These are phyloP conservation scores for Phodopus roborovskii DNA, from an alignment of 2,113 vertebrate species.

Conservation along the genomic window DNA sequence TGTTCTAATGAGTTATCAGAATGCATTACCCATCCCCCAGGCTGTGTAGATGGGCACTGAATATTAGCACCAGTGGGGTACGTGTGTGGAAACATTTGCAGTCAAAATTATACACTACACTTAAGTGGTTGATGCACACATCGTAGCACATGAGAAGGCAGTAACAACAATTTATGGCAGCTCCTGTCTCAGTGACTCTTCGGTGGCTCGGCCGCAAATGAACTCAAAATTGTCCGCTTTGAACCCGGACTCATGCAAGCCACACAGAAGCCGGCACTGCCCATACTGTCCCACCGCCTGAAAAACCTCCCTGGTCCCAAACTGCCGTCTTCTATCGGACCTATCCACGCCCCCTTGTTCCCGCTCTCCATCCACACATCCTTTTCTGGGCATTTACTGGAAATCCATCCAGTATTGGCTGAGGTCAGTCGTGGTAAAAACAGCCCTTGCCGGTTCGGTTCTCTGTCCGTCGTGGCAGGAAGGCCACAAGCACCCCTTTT, in stretches of 20 bases:
- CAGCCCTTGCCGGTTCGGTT: background rate
- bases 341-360: background rate
- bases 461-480: background rate
- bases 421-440: background rate
- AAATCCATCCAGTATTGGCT: background rate
- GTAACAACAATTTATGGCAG: slow-evolving; percentile 18
- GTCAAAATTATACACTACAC: slow-evolving; percentile 70
- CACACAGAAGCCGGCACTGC: background rate
- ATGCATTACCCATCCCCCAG: slow-evolving; percentile 69
- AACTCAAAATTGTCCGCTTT: slow-evolving; percentile 11
- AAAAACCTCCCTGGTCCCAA: background rate
- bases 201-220: background rate
- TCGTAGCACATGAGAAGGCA: slow-evolving; percentile 56
- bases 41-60: slow-evolving; percentile 75
- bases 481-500: background rate
- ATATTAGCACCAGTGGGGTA: slow-evolving; percentile 53
- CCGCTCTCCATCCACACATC: background rate
- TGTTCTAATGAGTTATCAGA: slow-evolving; percentile 83
- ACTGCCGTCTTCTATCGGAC: background rate
- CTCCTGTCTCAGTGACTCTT: background rate
- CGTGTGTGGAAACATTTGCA: slow-evolving; percentile 68
- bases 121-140: slow-evolving; percentile 69
- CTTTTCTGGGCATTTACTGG: background rate
- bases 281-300: background rate
- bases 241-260: background rate